Evolutionary conservation across 2,797 vertebrate genomes (phyloP).

Genomic region (Oreochromis mossambicus): DNA sequence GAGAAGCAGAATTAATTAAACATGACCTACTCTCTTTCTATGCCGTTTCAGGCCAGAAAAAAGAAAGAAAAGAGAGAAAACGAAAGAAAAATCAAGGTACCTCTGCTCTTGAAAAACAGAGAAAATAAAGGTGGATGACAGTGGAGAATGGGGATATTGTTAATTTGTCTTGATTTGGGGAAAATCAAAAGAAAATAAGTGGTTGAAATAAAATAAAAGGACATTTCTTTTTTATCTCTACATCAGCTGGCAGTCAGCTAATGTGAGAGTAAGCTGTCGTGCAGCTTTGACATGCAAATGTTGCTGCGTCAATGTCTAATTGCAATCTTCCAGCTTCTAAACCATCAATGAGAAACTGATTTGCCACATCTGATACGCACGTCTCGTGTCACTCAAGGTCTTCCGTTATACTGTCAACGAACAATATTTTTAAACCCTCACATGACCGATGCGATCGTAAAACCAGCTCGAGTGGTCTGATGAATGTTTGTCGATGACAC

Average conservation of each 20-base stretch:
- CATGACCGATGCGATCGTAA: neutral
- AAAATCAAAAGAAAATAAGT: neutral
- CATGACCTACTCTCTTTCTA: slow-evolving; percentile 23
- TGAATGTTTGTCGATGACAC: neutral
- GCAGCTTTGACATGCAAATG: neutral
- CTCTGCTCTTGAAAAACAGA: slow-evolving; percentile 8
- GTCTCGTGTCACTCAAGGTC: neutral
- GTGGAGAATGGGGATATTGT: neutral
- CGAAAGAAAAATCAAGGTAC: slow-evolving; percentile 19
- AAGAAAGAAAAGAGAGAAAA: neutral
- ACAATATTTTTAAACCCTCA: neutral
- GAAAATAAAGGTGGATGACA: neutral
- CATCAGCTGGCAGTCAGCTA: neutral
- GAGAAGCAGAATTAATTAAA: slow-evolving; percentile 50
- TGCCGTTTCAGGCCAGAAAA: slow-evolving; percentile 7
- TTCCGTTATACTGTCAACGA: accelerated
- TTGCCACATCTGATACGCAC: neutral
- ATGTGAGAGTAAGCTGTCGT: neutral
- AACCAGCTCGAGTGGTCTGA: accelerated
- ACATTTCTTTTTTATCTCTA: neutral
- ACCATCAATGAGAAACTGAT: neutral
- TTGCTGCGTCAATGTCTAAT: neutral
- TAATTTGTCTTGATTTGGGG: neutral
- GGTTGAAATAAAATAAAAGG: neutral
- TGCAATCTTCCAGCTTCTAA: neutral